Conservation (phyloP, 2,113 vertebrate genomes). For the Craseonycteris thonglongyai region DNA sequence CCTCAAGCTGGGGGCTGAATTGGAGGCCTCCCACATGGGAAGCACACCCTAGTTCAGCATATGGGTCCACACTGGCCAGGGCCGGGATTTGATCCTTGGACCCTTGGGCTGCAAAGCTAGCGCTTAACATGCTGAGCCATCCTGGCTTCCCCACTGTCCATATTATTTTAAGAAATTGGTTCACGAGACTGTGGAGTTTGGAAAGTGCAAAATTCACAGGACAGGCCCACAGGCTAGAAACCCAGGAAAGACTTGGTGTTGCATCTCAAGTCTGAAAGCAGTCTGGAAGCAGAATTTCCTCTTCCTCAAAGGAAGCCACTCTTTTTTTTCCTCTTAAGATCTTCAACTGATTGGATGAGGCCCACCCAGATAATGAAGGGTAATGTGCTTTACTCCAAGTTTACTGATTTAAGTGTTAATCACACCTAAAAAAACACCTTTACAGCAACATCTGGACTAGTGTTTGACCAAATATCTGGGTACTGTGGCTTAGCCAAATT, state of each 20-base stretch:
- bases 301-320: not conserved
- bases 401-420: not conserved
- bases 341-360: not conserved
- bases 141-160: no score
- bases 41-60: no score
- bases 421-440: not conserved
- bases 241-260: not conserved
- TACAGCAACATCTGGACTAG: not conserved
- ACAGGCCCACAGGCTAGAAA: not conserved
- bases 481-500: no score
- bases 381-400: not conserved
- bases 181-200: not conserved
- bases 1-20: no score
- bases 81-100: no score
- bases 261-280: not conserved
- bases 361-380: not conserved
- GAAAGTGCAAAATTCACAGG: not conserved
- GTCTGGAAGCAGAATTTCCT: not conserved
- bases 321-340: not conserved
- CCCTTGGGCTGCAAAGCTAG: no score
- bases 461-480: not conserved
- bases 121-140: no score
- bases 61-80: no score
- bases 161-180: not conserved
- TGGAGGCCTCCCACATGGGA: no score